Evolutionary conservation across 2,797 vertebrate species (phyloP).

Genomic region (Macropodus opercularis): DNA sequence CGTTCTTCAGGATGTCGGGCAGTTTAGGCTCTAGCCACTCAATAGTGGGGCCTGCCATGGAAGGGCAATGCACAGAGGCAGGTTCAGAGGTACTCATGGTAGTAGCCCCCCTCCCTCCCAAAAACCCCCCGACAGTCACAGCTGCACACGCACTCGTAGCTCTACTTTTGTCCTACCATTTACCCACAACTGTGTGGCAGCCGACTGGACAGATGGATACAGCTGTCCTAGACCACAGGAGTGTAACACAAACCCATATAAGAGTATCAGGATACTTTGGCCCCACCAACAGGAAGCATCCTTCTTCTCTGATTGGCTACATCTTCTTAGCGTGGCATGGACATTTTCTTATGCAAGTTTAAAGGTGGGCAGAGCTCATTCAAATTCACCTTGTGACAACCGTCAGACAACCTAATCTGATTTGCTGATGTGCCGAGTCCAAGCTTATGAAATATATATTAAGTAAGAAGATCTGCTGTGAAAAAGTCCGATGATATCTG

Average conservation of each 20-base stretch:
- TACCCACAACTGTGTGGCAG: conserved; percentile 20
- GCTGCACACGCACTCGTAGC: conserved; percentile 14
- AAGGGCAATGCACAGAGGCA: conserved; percentile 74
- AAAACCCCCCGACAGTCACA: conserved; percentile 36
- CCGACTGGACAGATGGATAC: conserved; percentile 41
- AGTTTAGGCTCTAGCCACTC: conserved; percentile 97
- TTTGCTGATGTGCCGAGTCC: conserved; percentile 57
- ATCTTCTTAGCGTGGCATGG: neutral
- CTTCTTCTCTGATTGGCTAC: conserved; percentile 57
- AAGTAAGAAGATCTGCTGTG: conserved; percentile 80
- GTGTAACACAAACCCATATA: conserved; percentile 46
- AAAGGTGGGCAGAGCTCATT: conserved; percentile 52
- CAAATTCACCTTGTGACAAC: conserved; percentile 52
- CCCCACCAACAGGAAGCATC: conserved; percentile 55
- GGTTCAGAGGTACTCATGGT: conserved; percentile 79
- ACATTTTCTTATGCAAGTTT: conserved; percentile 42
- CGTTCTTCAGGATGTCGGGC: conserved; percentile 94
- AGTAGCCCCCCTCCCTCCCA: conserved; percentile 23
- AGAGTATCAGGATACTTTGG: conserved; percentile 54
- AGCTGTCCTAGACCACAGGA: conserved; percentile 35
- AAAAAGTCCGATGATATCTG: conserved; percentile 49
- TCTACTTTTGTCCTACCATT: conserved; percentile 18
- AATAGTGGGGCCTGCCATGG: conserved; percentile 89
- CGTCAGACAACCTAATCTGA: conserved; percentile 72
- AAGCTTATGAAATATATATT: conserved; percentile 84